Conservation (phyloP, 1,140 invertebrate species). For the Aphidius gifuensis region DNA sequence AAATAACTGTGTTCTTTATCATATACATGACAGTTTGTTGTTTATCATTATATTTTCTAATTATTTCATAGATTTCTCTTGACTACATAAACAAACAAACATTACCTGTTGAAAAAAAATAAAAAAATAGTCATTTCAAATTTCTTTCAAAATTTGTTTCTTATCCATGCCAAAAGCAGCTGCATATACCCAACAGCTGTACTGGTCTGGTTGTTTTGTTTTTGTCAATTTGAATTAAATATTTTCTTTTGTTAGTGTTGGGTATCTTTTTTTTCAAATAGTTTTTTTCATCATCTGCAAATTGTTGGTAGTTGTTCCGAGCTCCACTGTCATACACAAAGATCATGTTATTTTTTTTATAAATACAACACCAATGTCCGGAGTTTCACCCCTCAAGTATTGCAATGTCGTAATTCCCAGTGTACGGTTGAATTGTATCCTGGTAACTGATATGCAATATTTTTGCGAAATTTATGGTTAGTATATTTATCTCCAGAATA, state of each 20-base stretch:
- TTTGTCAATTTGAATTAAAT: conserved; percentile 9
- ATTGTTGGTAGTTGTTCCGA: not conserved
- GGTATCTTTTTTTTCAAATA: conserved; percentile 18
- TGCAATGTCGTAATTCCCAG: conserved; percentile 13
- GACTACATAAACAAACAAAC: too few species aligned
- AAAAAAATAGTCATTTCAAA: too few species aligned
- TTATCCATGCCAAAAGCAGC: conserved; percentile 23
- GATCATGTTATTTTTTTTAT: conserved; percentile 11
- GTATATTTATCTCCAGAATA: too few species aligned
- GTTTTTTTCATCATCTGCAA: conserved; percentile 11
- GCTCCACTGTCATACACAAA: conserved; percentile 17
- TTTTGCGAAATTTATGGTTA: too few species aligned
- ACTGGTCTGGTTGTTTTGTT: conserved; percentile 18
- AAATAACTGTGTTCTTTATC: too few species aligned
- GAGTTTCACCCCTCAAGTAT: conserved; percentile 16
- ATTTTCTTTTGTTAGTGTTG: conserved; percentile 1
- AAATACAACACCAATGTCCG: conserved; percentile 23
- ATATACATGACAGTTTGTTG: too few species aligned
- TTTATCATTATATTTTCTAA: too few species aligned
- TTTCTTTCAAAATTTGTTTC: too few species aligned
- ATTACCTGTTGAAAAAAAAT: too few species aligned
- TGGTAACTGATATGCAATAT: too few species aligned
- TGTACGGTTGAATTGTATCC: conserved; percentile 1
- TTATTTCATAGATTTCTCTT: too few species aligned
- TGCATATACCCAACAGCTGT: conserved; percentile 22